Evolutionary conservation across 2,113 vertebrate genomes (phyloP).

Genomic region (Dipodomys spectabilis): DNA sequence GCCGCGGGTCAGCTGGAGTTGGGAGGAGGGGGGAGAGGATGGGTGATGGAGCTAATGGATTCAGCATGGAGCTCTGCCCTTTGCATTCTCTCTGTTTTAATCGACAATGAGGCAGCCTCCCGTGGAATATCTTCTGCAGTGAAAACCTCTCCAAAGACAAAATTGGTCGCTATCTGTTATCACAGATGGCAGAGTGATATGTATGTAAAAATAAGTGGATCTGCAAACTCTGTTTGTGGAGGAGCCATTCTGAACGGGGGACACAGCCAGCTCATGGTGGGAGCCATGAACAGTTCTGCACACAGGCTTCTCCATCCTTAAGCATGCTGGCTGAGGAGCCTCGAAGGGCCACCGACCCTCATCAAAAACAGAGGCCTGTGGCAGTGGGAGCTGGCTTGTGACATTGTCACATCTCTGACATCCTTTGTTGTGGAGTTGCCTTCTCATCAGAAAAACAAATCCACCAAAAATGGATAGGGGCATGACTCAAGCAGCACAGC

Average conservation of each 20-base stretch:
- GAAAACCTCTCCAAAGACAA: conserved; percentile 46
- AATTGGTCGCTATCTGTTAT: conserved; percentile 30
- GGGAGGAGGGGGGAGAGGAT: neutral
- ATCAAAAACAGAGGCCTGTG: neutral
- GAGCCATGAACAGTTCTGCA: neutral
- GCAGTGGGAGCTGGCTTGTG: neutral
- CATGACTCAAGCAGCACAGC: too few species aligned
- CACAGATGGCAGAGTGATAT: conserved; percentile 23
- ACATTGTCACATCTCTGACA: neutral
- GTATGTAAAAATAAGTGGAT: conserved; percentile 42
- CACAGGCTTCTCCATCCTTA: fast-evolving
- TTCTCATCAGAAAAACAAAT: too few species aligned
- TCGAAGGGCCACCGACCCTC: neutral
- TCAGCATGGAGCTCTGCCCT: neutral
- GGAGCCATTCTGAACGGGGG: neutral
- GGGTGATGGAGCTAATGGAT: neutral
- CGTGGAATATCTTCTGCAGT: conserved; percentile 31
- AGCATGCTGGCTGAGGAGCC: neutral
- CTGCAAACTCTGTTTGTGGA: neutral
- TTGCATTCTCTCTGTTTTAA: conserved; percentile 31
- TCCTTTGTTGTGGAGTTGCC: too few species aligned
- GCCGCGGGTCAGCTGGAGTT: neutral
- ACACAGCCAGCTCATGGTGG: fast-evolving
- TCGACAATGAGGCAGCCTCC: conserved; percentile 28
- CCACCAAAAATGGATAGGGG: too few species aligned